Evolutionary conservation across 2,113 vertebrate genomes (phyloP), one percentile per base, ranked within the genome.

Genomic region (Chinchilla lanigera): DNA sequence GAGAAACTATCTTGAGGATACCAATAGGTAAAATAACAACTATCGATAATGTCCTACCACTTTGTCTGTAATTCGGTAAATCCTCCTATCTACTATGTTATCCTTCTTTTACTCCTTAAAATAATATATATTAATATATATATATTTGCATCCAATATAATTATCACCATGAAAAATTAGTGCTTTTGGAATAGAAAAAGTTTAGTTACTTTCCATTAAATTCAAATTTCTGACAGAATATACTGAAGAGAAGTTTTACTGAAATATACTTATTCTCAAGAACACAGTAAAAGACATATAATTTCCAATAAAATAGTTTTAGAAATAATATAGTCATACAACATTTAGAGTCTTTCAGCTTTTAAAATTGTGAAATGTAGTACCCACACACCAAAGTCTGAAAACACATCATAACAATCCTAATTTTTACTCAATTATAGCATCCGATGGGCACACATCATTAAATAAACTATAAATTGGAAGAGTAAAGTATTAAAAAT

Each of bases 261-360:
- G 63, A 81, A 97, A 81, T 50, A 86, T 26, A 58, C 44, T 73
- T 80, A 60, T 63, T 83, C 33, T 83, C 63, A 91, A 94, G 69
- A 93, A 33, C 4, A 90, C 61, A 81, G 20, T 67, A 44, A 93
- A 35, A 58, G 30, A 52, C 77, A 78, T 41, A 22, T 28, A 90
- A 92, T 58, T 69, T 93, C 8, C 20, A 85, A 93, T 95, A 86
- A 93, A 87, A 78, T 71, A 86, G 38, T n/a, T 83, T 63, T 73
- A 33, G 69, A 89, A 97, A 77, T 1, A 94, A 60, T 28, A 71
- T 19, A 9, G 77, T 65, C 33, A 84, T 16, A 52, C 50, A 73
- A 77, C 6, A 77, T 30, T 78, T 85, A 54, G 56, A 35, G 1
- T 13, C 60, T 89, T 50, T 93, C 86, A 81, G 78, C 3, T 91